These are phyloP conservation scores for Yoshiicerus persimilis DNA, from an alignment of 1,140 invertebrate species.

Conservation along the genomic window DNA sequence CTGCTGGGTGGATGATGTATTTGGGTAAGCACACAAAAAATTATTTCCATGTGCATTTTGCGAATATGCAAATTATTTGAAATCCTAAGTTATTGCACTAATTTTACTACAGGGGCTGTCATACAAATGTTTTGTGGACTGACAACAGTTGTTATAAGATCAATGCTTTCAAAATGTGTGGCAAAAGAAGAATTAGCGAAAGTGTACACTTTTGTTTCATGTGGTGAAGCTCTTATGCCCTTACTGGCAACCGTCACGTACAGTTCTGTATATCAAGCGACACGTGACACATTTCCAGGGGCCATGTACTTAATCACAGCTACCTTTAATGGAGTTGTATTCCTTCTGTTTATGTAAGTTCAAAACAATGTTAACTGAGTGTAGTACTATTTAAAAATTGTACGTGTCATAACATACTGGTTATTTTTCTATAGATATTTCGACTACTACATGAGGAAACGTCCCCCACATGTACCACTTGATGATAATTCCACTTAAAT, in stretches of 20 bases:
- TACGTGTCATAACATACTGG: not conserved
- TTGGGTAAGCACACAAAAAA: constrained; percentile 27
- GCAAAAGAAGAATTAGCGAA: constrained; percentile 43
- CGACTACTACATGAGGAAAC: not conserved
- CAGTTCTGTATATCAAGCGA: constrained; percentile 31
- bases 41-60: not conserved
- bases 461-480: not conserved
- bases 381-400: too few relatives aligned
- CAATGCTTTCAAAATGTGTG: constrained; percentile 45
- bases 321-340: not conserved
- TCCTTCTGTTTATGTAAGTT: constrained; percentile 25
- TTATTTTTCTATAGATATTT: not conserved
- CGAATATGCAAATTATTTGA: not conserved
- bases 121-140: constrained; percentile 44
- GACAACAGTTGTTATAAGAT: constrained; percentile 31
- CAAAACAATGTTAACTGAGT: not conserved
- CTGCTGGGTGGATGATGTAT: constrained; percentile 36
- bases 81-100: too few relatives aligned
- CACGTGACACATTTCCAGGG: constrained; percentile 10
- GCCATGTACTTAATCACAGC: constrained; percentile 28
- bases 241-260: constrained; percentile 31
- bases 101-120: not conserved
- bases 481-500: not conserved
- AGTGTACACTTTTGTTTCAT: constrained; percentile 38
- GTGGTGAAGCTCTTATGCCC: constrained; percentile 39